Evolutionary conservation across 2,888 invertebrate genomes (phyloP).

Genomic region (Herminia tarsipennalis): DNA sequence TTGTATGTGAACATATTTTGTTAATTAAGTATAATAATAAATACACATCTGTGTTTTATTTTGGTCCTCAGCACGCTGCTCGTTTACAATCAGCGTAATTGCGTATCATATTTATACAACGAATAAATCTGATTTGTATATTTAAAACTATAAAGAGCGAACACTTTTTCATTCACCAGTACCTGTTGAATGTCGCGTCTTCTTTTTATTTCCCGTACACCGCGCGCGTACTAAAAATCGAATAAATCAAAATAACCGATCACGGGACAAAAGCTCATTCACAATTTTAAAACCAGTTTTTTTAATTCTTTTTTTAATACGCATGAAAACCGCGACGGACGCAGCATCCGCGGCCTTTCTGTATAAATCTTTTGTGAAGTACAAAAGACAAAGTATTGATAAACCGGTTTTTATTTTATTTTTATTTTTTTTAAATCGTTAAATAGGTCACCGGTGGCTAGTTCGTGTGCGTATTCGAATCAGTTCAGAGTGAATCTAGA

Average conservation of each 20-base stretch:
- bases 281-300: slow-evolving; percentile 75
- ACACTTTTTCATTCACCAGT: slow-evolving; percentile 58
- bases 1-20: too few relatives aligned
- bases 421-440: slow-evolving; percentile 55
- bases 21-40: too few relatives aligned
- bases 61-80: too few relatives aligned
- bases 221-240: slow-evolving; percentile 78
- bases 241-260: slow-evolving; percentile 85
- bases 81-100: too few relatives aligned
- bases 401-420: slow-evolving; percentile 74
- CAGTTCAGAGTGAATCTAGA: slow-evolving; percentile 59
- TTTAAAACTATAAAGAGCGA: slow-evolving; percentile 12
- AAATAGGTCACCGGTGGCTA: slow-evolving; percentile 80
- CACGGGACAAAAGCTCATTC: slow-evolving; percentile 78
- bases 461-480: slow-evolving; percentile 51
- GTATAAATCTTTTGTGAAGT: slow-evolving; percentile 71
- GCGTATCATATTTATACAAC: too few relatives aligned
- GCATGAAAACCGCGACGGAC: slow-evolving; percentile 57
- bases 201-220: slow-evolving; percentile 76
- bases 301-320: slow-evolving; percentile 61
- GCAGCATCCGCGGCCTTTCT: slow-evolving; percentile 81
- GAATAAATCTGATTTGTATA: background rate
- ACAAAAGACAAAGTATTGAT: slow-evolving; percentile 74
- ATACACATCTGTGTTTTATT: too few relatives aligned
- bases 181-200: slow-evolving; percentile 77